These are phyloP conservation scores for Cyphotilapia sp. DNA, from an alignment of 2,113 vertebrate species.

Conservation along the genomic window DNA sequence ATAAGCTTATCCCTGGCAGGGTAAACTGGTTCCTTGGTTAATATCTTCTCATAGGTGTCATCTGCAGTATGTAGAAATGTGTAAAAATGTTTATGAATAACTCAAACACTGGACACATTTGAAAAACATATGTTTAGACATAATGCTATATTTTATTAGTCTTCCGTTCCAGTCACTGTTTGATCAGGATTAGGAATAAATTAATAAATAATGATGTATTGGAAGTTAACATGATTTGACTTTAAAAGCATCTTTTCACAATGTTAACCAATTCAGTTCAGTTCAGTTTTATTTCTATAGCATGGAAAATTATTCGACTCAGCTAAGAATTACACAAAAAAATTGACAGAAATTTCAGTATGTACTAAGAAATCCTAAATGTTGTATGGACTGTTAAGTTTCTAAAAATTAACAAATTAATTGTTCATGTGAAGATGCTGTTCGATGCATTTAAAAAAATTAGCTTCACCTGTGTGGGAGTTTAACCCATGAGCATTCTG, in stretches of 20 bases:
- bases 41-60: rapidly evolving
- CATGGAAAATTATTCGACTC: background rate
- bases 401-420: background rate
- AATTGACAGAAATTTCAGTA: rapidly evolving
- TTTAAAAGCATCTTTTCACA: background rate
- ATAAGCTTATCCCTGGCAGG: background rate
- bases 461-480: background rate
- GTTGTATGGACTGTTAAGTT: background rate
- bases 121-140: background rate
- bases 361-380: background rate
- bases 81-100: background rate
- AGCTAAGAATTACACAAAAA: background rate
- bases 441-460: background rate
- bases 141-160: background rate
- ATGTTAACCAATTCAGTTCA: background rate
- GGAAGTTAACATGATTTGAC: background rate
- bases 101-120: background rate
- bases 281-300: background rate
- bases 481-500: background rate
- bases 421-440: background rate
- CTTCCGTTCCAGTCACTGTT: background rate
- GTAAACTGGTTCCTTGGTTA: background rate
- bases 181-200: background rate
- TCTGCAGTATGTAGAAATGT: background rate
- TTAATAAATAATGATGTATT: background rate